Evolutionary conservation across 1,140 invertebrate species (phyloP).

Genomic region (Drosophila repleta): DNA sequence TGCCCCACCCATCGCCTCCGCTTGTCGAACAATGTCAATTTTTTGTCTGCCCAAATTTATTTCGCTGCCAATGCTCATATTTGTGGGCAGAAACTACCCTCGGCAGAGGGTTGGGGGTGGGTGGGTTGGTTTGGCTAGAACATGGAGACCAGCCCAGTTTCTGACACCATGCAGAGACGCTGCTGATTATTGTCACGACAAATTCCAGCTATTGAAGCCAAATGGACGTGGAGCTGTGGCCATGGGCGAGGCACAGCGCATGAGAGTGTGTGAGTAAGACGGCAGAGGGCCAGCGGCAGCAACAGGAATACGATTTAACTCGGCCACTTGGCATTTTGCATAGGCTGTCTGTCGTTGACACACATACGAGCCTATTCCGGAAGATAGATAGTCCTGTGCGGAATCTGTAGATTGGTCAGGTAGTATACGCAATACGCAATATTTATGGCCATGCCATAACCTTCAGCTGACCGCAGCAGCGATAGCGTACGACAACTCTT

Average conservation of each 20-base stretch:
- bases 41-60: conserved; percentile 77
- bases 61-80: conserved; percentile 56
- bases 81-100: conserved; percentile 48
- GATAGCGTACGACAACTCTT: conserved; percentile 1
- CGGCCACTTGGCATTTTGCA: conserved; percentile 62
- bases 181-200: conserved; percentile 78
- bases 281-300: neutral
- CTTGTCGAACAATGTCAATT: conserved; percentile 67
- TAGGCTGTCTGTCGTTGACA: conserved; percentile 49
- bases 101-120: conserved; percentile 14
- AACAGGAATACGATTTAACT: conserved; percentile 7
- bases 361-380: conserved; percentile 29
- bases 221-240: neutral
- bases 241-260: conserved; percentile 1
- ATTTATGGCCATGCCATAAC: conserved; percentile 68
- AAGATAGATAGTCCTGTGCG: conserved; percentile 71
- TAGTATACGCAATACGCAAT: conserved; percentile 53
- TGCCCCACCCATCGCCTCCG: neutral
- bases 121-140: neutral
- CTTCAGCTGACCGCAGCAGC: conserved; percentile 57
- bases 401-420: conserved; percentile 70
- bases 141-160: conserved; percentile 36
- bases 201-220: conserved; percentile 53
- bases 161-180: conserved; percentile 72
- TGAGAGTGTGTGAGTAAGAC: neutral